Evolutionary conservation across 2,888 invertebrate genomes (phyloP).

Genomic region (Drosophila merina): DNA sequence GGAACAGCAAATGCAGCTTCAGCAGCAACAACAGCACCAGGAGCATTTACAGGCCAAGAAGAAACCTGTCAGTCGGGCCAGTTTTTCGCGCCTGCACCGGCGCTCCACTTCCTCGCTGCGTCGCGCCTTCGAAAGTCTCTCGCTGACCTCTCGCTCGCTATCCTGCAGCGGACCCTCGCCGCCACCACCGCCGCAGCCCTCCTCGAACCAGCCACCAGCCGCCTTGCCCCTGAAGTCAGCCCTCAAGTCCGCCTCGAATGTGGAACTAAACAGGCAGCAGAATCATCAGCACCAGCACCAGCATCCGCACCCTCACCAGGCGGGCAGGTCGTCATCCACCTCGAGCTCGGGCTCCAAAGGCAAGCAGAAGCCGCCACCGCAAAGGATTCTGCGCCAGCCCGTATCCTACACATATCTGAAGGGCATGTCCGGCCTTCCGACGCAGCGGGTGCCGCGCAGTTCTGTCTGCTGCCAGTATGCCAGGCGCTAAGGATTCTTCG

Average conservation of each 20-base stretch:
- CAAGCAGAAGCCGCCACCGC: constrained; percentile 86
- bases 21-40: constrained; percentile 23
- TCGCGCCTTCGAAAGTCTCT: constrained; percentile 89
- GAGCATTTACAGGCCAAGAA: constrained; percentile 56
- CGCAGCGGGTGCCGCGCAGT: constrained; percentile 90
- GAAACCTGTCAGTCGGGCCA: constrained; percentile 74
- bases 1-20: constrained; percentile 39
- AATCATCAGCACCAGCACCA: constrained; percentile 36
- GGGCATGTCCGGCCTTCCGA: constrained; percentile 92
- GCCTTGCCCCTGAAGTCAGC: constrained; percentile 74
- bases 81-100: constrained; percentile 83
- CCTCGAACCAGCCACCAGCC: constrained; percentile 37
- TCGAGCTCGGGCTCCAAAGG: constrained; percentile 42
- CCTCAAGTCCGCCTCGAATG: constrained; percentile 74
- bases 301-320: constrained; percentile 52
- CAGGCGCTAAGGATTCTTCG: constrained; percentile 69
- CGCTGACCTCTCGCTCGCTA: constrained; percentile 87
- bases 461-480: constrained; percentile 82
- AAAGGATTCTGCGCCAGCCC: constrained; percentile 91
- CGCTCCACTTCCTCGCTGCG: constrained; percentile 88
- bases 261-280: constrained; percentile 69
- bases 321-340: constrained; percentile 39
- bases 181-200: constrained; percentile 55
- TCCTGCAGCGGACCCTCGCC: constrained; percentile 86
- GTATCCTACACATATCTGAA: constrained; percentile 92